These are phyloP conservation scores for cat (Felis catus) DNA, from an alignment of 2,113 vertebrate genomes.

Conservation along the genomic window F.catus_Fca126_mat1.0 CM031414.1:15727501-15728000, in stretches of 20 bases:
- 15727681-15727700: not conserved
- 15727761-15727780: not conserved
- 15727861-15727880: not conserved
- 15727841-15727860: slow-evolving; percentile 30
- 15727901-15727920: not conserved
- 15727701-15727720: not conserved
- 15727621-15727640: not conserved
- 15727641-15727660: not conserved
- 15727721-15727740: not conserved
- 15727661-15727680: not conserved
- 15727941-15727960: not conserved
- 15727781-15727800: not conserved
- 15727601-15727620: not conserved
- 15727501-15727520: too few species aligned
- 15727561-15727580: not conserved
- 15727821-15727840: not conserved
- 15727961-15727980: not conserved
- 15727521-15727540: not conserved
- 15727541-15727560: not conserved
- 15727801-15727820: not conserved
- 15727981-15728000: not conserved
- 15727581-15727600: not conserved
- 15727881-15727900: not conserved
- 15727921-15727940: not conserved
- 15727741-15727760: slow-evolving; percentile 15